Conservation (phyloP, 2,113 vertebrate species). For the Morone saxatilis region DNA sequence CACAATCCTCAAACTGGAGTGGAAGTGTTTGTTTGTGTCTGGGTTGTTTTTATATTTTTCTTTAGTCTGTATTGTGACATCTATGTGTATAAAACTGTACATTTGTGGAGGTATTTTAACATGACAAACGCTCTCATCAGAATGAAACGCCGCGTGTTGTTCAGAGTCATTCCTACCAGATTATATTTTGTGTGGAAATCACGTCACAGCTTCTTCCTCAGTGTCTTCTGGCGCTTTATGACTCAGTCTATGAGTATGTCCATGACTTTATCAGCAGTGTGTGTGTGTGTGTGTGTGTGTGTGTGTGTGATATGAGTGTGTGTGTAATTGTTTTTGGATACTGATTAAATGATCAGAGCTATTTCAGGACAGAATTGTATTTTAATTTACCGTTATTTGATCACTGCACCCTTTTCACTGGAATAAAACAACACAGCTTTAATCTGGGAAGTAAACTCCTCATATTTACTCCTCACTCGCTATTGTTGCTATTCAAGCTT, state of each 20-base stretch:
- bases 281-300: conserved; percentile 19
- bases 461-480: background rate
- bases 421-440: conserved; percentile 21
- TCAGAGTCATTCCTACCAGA: conserved; percentile 20
- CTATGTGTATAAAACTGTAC: background rate
- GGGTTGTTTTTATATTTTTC: background rate
- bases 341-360: conserved; percentile 25
- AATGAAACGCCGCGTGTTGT: background rate
- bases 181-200: conserved; percentile 47
- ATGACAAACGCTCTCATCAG: background rate
- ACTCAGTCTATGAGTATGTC: conserved; percentile 56
- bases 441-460: background rate
- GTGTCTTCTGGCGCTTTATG: conserved; percentile 51
- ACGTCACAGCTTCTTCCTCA: conserved; percentile 65
- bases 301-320: background rate
- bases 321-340: conserved; percentile 1
- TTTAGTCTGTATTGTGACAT: background rate
- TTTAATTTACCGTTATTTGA: conserved; percentile 8
- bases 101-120: background rate
- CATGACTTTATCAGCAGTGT: conserved; percentile 16
- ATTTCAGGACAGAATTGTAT: background rate
- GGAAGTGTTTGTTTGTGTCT: conserved; percentile 46
- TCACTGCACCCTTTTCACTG: background rate
- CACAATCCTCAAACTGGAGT: conserved; percentile 26
- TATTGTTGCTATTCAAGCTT: background rate